phyloP scores from a whole-genome alignment of 1,140 invertebrate species.

The Drosophila mauritiana region DNA sequence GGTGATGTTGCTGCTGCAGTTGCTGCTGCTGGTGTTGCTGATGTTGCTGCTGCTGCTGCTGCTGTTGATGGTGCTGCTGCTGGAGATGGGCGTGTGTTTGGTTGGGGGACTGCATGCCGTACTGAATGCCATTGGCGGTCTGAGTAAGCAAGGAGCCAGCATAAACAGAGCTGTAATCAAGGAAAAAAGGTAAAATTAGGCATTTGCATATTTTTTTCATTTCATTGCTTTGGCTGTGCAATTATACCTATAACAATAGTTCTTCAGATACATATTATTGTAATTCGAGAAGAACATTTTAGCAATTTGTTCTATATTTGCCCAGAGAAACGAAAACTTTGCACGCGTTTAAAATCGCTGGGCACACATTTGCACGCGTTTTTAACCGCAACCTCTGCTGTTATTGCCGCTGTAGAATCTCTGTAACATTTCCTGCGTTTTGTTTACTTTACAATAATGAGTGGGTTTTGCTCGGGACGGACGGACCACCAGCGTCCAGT shows the following conservation, averaged over 20 bases:
- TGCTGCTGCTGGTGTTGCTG: slow-evolving; percentile 43
- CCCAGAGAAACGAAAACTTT: background rate
- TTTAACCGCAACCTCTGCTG: slow-evolving; percentile 22
- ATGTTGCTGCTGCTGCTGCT: slow-evolving; percentile 53
- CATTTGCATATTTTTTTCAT: background rate
- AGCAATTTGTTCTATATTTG: background rate
- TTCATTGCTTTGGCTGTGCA: slow-evolving; percentile 10
- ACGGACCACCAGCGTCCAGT: slow-evolving; percentile 65
- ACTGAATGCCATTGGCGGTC: slow-evolving; percentile 73
- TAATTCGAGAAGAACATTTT: slow-evolving; percentile 82
- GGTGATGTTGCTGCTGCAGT: slow-evolving; percentile 52
- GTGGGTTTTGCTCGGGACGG: slow-evolving; percentile 19
- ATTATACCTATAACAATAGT: slow-evolving; percentile 77
- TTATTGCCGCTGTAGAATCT: slow-evolving; percentile 11
- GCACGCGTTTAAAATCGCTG: slow-evolving; percentile 43
- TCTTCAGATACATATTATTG: slow-evolving; percentile 83
- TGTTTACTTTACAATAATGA: slow-evolving; percentile 63
- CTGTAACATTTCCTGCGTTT: slow-evolving; percentile 53
- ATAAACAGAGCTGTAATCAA: slow-evolving; percentile 73
- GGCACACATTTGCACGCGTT: slow-evolving; percentile 22
- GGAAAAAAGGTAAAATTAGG: background rate
- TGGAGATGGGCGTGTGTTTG: slow-evolving; percentile 64
- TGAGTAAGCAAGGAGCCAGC: slow-evolving; percentile 69
- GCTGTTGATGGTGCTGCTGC: slow-evolving; percentile 56
- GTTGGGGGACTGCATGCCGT: slow-evolving; percentile 71